These are phyloP conservation scores for Paraplagusia blochii DNA, from an alignment of 2,113 vertebrate species.

Conservation along the genomic window DNA sequence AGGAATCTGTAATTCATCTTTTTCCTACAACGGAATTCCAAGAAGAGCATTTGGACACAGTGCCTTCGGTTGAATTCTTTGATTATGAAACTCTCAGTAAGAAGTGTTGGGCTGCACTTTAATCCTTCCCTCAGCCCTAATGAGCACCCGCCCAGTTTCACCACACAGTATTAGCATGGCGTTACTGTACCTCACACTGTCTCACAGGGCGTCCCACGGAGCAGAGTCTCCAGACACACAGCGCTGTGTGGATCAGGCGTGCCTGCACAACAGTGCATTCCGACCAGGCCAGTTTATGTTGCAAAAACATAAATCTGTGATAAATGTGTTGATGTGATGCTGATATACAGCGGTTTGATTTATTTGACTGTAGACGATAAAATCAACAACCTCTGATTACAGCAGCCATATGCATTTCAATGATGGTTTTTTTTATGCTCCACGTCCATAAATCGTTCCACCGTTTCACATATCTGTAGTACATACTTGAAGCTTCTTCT, in stretches of 20 bases:
- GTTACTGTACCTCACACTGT: neutral
- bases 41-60: neutral
- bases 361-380: neutral
- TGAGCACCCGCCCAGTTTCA: constrained; percentile 3
- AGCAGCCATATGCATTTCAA: neutral
- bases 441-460: neutral
- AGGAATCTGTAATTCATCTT: too few species aligned
- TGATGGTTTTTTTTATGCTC: too few species aligned
- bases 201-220: constrained; percentile 4
- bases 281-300: constrained; percentile 18
- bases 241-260: neutral
- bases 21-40: too few species aligned
- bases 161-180: constrained; percentile 9
- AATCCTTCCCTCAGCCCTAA: constrained; percentile 10
- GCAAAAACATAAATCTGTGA: constrained; percentile 20
- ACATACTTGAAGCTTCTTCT: constrained; percentile 13
- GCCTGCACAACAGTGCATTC: constrained; percentile 16
- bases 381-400: constrained; percentile 20
- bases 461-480: neutral
- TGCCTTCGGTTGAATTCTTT: neutral
- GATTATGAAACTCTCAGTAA: constrained; percentile 20
- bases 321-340: neutral
- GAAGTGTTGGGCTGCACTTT: neutral
- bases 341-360: constrained; percentile 8
- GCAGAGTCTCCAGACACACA: constrained; percentile 1